Evolutionary conservation across 92 coral and sea anemone genomes (phyloP).

Genomic region (Actinostola sp.): DNA sequence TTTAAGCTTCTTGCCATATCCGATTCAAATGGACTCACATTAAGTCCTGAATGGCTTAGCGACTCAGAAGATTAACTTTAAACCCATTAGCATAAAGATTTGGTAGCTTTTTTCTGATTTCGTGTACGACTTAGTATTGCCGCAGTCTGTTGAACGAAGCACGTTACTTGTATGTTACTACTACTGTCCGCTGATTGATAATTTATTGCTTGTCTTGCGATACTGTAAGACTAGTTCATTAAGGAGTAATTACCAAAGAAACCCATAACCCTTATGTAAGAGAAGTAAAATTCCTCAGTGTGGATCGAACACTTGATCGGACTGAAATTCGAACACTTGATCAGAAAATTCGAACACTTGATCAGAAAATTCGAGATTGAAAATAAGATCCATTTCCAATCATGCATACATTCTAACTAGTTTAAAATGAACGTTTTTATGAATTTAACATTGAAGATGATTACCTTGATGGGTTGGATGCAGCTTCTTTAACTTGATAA

Average conservation of each 20-base stretch:
- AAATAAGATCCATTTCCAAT: neutral
- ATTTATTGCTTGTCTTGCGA: too few relatives aligned
- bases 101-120: too few relatives aligned
- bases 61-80: slow-evolving; percentile 7
- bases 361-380: neutral
- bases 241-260: too few relatives aligned
- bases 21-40: slow-evolving; percentile 10
- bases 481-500: slow-evolving; percentile 29
- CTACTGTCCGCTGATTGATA: too few relatives aligned
- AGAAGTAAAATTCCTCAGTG: neutral
- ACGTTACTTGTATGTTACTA: too few relatives aligned
- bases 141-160: too few relatives aligned
- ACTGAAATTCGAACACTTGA: neutral
- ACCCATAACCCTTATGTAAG: too few relatives aligned
- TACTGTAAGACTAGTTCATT: too few relatives aligned
- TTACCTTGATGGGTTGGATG: slow-evolving; percentile 63
- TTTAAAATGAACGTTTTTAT: too few relatives aligned
- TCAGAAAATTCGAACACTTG: neutral
- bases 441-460: too few relatives aligned
- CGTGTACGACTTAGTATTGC: too few relatives aligned
- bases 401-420: neutral
- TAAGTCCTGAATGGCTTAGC: slow-evolving; percentile 4
- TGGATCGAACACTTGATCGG: neutral
- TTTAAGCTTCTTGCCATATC: slow-evolving; percentile 2
- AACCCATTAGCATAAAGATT: neutral